Percentiles rank a stretch among this genome's conserved stretches.
Conservation (phyloP, 2,797 vertebrate genomes). For the Pantherophis alleghaniensis region DNA sequence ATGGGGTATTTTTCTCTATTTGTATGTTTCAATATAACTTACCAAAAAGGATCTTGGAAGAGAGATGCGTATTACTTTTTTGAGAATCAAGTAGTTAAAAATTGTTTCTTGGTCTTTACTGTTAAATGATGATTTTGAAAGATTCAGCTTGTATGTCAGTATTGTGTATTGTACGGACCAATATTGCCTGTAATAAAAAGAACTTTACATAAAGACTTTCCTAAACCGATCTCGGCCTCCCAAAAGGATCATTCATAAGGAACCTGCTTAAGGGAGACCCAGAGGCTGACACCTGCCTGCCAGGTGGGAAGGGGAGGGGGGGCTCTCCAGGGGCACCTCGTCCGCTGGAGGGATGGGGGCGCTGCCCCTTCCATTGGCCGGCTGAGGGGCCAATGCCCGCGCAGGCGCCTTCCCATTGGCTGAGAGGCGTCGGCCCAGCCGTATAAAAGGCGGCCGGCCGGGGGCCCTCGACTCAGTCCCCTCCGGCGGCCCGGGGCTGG, state of each 20-base stretch:
- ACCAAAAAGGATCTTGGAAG: slow-evolving; percentile 70
- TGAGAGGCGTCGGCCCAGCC: neutral
- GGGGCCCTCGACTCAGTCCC: neutral
- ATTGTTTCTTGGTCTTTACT: slow-evolving; percentile 77
- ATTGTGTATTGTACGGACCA: slow-evolving; percentile 83
- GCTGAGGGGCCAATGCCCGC: neutral
- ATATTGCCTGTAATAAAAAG: slow-evolving; percentile 84
- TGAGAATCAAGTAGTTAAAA: slow-evolving; percentile 72
- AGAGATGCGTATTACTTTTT: slow-evolving; percentile 72
- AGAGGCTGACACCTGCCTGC: too few species aligned
- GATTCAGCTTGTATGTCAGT: slow-evolving; percentile 82
- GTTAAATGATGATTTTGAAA: slow-evolving; percentile 80
- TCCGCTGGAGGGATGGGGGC: neutral
- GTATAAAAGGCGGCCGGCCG: neutral
- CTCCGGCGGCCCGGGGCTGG: neutral
- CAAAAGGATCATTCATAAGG: neutral
- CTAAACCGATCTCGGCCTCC: slow-evolving; percentile 49
- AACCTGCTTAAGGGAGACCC: neutral
- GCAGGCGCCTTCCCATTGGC: neutral
- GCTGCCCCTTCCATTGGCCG: neutral
- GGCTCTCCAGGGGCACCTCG: neutral
- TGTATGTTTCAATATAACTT: slow-evolving; percentile 77
- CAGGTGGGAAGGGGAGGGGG: neutral
- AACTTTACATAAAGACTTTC: slow-evolving; percentile 71
- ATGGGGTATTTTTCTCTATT: slow-evolving; percentile 80